Conservation (phyloP, 1,140 invertebrate species). For the Lepidurus couesii region DNA sequence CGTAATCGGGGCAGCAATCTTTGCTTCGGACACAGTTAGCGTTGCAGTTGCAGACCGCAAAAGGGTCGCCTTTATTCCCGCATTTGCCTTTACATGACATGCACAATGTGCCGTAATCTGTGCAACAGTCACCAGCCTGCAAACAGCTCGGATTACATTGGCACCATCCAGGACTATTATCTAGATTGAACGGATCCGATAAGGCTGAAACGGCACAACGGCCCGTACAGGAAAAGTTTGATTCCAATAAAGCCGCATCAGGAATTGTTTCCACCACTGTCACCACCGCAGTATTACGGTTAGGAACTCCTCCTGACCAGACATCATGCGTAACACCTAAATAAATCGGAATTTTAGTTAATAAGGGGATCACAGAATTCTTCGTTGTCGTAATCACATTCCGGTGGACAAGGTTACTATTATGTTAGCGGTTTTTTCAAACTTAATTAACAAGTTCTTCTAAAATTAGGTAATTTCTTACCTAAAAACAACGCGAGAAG, state of each 20-base stretch:
- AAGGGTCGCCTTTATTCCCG: not conserved
- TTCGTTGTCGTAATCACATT: too few relatives aligned
- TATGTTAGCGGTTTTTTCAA: too few relatives aligned
- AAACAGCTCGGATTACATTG: constrained; percentile 8
- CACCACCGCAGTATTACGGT: not conserved
- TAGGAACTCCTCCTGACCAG: constrained; percentile 16
- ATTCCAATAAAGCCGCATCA: not conserved
- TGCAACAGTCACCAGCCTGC: constrained; percentile 1
- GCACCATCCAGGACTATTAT: not conserved
- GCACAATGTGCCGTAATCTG: not conserved
- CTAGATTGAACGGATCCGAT: not conserved
- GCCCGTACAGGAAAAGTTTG: not conserved
- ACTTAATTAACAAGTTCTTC: too few relatives aligned
- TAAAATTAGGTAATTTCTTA: not conserved
- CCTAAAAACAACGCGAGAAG: not conserved
- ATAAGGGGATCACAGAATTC: not conserved
- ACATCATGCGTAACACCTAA: constrained; percentile 5
- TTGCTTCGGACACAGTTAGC: not conserved
- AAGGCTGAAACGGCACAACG: constrained; percentile 5
- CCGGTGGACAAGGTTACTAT: too few relatives aligned
- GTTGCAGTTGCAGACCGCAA: not conserved
- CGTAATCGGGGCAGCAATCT: not conserved
- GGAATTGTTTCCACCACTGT: not conserved
- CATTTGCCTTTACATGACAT: not conserved
- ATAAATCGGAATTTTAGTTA: not conserved